Conservation (phyloP, 92 coral and sea anemone genomes). For the Parazoanthus swiftii region DNA sequence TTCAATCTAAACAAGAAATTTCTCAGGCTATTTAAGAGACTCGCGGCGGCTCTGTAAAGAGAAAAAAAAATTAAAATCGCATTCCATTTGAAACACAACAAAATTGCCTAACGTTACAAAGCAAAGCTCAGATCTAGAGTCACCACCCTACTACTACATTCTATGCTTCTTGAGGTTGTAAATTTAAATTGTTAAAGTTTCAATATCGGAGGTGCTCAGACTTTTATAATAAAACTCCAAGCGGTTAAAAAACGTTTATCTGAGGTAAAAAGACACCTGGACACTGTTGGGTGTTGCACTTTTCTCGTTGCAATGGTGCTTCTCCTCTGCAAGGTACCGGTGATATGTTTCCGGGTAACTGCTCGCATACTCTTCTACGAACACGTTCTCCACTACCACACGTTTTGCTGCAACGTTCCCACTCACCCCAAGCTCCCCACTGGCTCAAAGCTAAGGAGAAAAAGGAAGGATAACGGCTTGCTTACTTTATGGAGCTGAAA, state of each 20-base stretch:
- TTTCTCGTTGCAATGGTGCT: background rate
- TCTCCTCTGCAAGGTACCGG: slow-evolving; percentile 6
- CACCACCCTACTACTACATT: no score
- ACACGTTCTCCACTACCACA: slow-evolving; percentile 1
- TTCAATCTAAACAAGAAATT: no score
- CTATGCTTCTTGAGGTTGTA: no score
- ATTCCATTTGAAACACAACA: no score
- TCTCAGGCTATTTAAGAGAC: no score
- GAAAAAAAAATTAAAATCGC: no score
- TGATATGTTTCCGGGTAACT: background rate
- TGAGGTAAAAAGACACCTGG: background rate
- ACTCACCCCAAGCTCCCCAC: slow-evolving; percentile 12
- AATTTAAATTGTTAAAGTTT: no score
- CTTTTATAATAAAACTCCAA: background rate
- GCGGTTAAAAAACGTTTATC: background rate
- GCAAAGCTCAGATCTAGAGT: no score
- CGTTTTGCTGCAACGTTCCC: slow-evolving; percentile 1
- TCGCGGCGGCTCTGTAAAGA: no score
- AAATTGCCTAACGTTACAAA: no score
- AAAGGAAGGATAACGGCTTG: background rate
- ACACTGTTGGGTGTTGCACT: slow-evolving; percentile 1
- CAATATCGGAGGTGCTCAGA: no score
- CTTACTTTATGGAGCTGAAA: no score
- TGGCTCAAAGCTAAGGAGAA: background rate
- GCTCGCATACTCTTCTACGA: background rate